Evolutionary conservation across 2,113 vertebrate genomes (phyloP).

Genomic region (Takifugu bimaculatus): DNA sequence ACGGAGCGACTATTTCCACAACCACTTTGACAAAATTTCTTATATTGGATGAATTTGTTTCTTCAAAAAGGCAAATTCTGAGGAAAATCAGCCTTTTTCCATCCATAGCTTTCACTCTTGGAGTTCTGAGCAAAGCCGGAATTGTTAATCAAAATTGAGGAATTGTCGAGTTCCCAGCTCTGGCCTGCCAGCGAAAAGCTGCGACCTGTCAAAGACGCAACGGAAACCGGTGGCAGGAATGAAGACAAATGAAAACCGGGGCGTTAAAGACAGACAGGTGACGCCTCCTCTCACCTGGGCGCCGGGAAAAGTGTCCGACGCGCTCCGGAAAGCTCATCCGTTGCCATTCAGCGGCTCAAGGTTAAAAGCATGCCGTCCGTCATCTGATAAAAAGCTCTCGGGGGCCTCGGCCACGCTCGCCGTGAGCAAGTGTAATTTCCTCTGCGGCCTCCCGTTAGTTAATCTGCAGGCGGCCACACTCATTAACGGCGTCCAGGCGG

Average conservation of each 20-base stretch:
- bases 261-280: conserved; percentile 37
- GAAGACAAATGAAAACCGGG: conserved; percentile 23
- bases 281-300: conserved; percentile 50
- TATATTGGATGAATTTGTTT: too few species aligned
- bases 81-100: too few species aligned
- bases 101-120: too few species aligned
- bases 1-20: too few species aligned
- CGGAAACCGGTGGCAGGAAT: conserved; percentile 31
- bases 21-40: too few species aligned
- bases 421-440: conserved; percentile 71
- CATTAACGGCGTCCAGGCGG: conserved; percentile 72
- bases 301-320: conserved; percentile 59
- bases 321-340: conserved; percentile 50
- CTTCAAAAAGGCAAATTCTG: too few species aligned
- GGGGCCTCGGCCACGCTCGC: conserved; percentile 51
- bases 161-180: not conserved
- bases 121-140: too few species aligned
- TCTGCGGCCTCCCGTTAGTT: conserved; percentile 64
- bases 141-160: too few species aligned
- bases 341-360: conserved; percentile 72
- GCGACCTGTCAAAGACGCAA: conserved; percentile 39
- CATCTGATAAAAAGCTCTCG: conserved; percentile 65
- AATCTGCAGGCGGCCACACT: conserved; percentile 71
- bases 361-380: conserved; percentile 71
- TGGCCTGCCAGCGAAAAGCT: conserved; percentile 8